phyloP scores from a whole-genome alignment of 2,113 vertebrate species.

The Girardinichthys multiradiatus region DNA sequence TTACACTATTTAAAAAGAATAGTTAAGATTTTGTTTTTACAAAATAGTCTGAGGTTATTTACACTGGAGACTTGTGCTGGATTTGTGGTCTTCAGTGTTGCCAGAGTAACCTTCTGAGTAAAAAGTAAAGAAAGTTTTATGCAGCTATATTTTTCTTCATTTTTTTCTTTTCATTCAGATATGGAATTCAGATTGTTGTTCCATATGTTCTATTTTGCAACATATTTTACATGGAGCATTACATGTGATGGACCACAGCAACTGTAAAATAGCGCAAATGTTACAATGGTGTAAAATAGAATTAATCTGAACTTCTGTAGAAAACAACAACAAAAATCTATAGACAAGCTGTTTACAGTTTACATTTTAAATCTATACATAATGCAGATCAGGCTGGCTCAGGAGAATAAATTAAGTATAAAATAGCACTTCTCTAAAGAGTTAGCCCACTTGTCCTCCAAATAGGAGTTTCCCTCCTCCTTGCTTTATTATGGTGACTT shows the following conservation, averaged over 20 bases:
- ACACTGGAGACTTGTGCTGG: background rate
- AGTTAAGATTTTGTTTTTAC: background rate
- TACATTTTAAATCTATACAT: slow-evolving; percentile 10
- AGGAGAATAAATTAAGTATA: slow-evolving; percentile 47
- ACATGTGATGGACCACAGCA: too few species aligned
- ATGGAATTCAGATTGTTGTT: background rate
- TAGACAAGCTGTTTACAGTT: slow-evolving; percentile 9
- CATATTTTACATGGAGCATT: background rate
- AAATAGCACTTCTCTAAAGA: slow-evolving; percentile 52
- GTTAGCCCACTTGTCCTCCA: slow-evolving; percentile 43
- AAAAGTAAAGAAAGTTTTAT: background rate
- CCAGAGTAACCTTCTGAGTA: background rate
- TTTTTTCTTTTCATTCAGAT: background rate
- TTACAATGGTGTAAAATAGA: background rate
- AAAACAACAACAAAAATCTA: background rate
- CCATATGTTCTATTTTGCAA: background rate
- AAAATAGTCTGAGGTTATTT: background rate
- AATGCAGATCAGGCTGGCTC: slow-evolving; percentile 49
- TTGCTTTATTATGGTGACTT: slow-evolving; percentile 66
- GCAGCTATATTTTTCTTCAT: background rate
- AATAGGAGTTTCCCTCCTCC: slow-evolving; percentile 61
- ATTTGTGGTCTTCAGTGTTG: background rate
- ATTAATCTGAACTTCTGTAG: background rate
- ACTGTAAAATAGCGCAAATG: too few species aligned
- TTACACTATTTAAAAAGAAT: too few species aligned